These are phyloP conservation scores for Drosophila bifasciata DNA, from an alignment of 1,140 invertebrate genomes.

Conservation along the genomic window DNA sequence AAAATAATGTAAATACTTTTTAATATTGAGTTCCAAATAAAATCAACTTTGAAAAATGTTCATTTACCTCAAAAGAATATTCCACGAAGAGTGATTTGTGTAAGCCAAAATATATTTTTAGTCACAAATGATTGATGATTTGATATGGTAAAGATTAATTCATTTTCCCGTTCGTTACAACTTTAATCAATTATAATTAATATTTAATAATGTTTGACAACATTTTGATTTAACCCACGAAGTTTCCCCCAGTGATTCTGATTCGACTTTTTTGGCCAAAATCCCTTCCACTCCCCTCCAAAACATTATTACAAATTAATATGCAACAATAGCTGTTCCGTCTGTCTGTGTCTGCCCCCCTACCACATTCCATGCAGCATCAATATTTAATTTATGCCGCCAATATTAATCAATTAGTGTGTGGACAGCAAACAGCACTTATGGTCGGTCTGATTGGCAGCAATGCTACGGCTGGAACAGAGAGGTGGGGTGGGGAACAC, in stretches of 20 bases:
- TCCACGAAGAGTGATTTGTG: too few species aligned
- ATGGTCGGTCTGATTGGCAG: constrained; percentile 66
- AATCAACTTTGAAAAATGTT: too few species aligned
- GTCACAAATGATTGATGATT: too few species aligned
- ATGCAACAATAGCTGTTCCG: constrained; percentile 8
- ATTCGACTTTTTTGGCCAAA: too few species aligned
- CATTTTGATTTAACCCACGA: neutral
- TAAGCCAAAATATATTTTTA: too few species aligned
- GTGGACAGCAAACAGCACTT: constrained; percentile 76
- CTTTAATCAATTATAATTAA: too few species aligned
- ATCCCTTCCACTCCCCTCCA: too few species aligned
- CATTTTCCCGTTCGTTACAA: too few species aligned
- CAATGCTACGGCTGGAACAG: constrained; percentile 8
- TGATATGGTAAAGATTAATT: neutral
- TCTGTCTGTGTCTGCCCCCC: constrained; percentile 6
- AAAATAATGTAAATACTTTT: too few species aligned
- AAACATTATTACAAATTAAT: constrained; percentile 37
- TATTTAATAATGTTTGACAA: neutral
- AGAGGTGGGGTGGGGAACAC: neutral
- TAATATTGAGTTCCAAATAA: too few species aligned
- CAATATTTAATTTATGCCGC: constrained; percentile 67
- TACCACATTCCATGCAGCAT: constrained; percentile 24
- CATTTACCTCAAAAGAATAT: too few species aligned
- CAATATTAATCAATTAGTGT: constrained; percentile 76
- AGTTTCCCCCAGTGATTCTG: too few species aligned